Percentiles rank a stretch among this genome's conserved stretches.
phyloP scores from a whole-genome alignment of 2,113 vertebrate genomes.

The Telmatochromis sp. region DNA sequence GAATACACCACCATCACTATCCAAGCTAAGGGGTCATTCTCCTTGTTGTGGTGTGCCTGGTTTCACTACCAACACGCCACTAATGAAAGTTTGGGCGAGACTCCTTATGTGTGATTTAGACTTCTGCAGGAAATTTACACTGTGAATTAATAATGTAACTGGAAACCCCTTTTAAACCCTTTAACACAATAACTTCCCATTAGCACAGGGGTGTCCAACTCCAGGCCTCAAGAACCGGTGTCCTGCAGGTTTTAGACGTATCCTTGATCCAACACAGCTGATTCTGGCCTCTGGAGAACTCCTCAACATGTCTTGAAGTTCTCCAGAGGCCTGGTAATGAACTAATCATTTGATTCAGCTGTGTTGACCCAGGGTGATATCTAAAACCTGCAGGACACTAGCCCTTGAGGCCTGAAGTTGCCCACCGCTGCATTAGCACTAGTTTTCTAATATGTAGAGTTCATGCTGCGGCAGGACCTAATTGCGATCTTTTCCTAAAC shows the following conservation, averaged over 20 bases:
- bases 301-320: background rate
- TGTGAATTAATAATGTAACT: background rate
- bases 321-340: background rate
- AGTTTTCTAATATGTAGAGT: background rate
- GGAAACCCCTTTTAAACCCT: background rate
- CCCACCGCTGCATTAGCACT: background rate
- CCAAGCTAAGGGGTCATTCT: background rate
- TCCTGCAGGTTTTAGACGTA: background rate
- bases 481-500: background rate
- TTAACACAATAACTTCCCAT: background rate
- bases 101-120: background rate
- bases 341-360: background rate
- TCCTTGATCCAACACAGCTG: background rate
- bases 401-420: background rate
- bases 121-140: background rate
- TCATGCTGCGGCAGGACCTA: background rate
- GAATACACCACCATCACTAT: background rate
- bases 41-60: no score
- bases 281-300: background rate
- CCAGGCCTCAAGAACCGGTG: background rate
- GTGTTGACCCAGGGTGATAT: background rate
- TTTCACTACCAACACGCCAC: background rate
- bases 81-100: background rate
- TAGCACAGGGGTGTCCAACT: background rate
- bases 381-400: background rate